Conservation (phyloP, 2,113 vertebrate genomes). For the Chunga burmeisteri region DNA sequence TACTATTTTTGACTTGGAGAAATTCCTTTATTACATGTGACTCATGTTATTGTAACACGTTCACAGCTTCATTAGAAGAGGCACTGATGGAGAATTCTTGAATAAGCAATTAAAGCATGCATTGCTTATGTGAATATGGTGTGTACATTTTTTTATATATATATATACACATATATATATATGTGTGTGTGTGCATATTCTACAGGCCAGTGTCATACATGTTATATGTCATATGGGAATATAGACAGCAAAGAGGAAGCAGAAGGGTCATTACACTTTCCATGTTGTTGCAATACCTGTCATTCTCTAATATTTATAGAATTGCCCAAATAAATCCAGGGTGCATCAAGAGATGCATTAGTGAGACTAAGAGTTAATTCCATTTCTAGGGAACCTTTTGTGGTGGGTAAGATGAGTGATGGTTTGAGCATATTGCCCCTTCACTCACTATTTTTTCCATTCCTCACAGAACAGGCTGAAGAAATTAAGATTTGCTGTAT, state of each 20-base stretch:
- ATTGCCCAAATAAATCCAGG: neutral
- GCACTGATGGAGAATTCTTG: neutral
- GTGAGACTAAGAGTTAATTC: neutral
- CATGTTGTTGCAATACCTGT: neutral
- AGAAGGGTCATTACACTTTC: neutral
- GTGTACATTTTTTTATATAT: neutral
- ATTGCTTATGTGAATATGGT: neutral
- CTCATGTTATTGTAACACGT: neutral
- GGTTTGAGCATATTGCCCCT: neutral
- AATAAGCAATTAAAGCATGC: neutral
- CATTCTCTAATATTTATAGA: neutral
- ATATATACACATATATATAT: neutral
- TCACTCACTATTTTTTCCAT: neutral
- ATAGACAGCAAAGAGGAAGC: neutral
- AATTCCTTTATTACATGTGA: neutral
- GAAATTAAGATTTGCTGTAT: neutral
- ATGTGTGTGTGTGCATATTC: neutral
- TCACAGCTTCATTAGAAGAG: neutral
- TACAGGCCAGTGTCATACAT: neutral
- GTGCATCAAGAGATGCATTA: neutral
- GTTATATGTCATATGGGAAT: neutral
- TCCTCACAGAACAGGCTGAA: neutral
- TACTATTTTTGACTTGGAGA: conserved; percentile 9
- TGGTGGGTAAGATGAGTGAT: neutral
- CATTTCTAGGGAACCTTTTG: neutral